phyloP scores from a whole-genome alignment of 2,113 vertebrate species.

The Rhinichthys klamathensis region DNA sequence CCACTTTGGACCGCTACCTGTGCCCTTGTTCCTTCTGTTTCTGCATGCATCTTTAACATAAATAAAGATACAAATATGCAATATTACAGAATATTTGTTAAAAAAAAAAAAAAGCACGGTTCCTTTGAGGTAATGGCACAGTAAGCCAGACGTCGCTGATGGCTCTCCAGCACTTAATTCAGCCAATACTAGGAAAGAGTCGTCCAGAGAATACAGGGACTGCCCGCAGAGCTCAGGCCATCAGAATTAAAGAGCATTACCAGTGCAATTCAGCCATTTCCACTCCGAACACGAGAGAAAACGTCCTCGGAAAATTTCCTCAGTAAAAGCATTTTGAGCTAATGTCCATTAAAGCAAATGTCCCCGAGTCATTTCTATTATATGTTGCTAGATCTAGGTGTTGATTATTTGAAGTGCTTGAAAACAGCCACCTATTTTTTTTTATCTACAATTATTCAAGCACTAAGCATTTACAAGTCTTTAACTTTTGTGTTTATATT shows the following conservation, averaged over 20 bases:
- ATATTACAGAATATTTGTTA: background rate
- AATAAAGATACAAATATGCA: background rate
- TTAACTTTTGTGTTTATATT: background rate
- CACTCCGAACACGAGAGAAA: slow-evolving; percentile 61
- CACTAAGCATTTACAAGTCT: background rate
- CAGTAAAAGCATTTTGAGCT: slow-evolving; percentile 1
- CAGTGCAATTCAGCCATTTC: slow-evolving; percentile 62
- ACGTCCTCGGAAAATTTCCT: background rate
- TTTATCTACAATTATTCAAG: background rate
- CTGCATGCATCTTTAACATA: background rate
- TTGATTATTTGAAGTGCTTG: slow-evolving; percentile 27
- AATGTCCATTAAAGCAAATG: slow-evolving; percentile 38
- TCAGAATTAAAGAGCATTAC: slow-evolving; percentile 78
- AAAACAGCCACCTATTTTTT: background rate
- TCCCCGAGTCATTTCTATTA: slow-evolving; percentile 10
- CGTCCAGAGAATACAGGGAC: slow-evolving; percentile 75
- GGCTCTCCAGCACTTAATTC: slow-evolving; percentile 75
- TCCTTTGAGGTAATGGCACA: slow-evolving; percentile 25
- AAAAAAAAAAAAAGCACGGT: slow-evolving; percentile 9
- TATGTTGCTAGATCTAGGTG: background rate
- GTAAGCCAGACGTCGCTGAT: slow-evolving; percentile 40
- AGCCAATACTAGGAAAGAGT: slow-evolving; percentile 70
- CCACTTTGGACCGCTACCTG: slow-evolving; percentile 56
- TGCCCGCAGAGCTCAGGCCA: slow-evolving; percentile 74
- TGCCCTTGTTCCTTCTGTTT: slow-evolving; percentile 49